Percentiles rank a stretch among this genome's conserved stretches.
Conservation (phyloP, 53 echinoderm and acorn worm species). For the Arbacia lixula region DNA sequence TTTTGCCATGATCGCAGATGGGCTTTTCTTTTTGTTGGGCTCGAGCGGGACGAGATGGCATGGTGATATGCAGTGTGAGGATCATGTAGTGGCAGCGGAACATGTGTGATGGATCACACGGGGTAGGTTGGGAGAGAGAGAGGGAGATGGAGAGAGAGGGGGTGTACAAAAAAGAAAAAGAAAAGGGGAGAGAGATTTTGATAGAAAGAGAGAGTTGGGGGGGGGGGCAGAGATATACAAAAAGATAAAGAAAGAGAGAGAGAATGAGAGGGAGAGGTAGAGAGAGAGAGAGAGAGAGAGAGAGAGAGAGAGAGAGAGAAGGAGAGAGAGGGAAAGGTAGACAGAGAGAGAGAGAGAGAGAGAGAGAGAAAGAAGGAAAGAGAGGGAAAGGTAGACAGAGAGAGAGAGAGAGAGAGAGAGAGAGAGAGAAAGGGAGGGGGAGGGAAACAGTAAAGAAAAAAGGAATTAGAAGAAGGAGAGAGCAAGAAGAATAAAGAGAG, state of each 20-base stretch:
- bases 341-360: background rate
- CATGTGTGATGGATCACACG: background rate
- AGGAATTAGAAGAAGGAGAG: background rate
- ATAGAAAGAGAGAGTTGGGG: background rate
- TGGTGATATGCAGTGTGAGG: background rate
- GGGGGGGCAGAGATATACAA: background rate
- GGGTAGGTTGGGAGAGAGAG: background rate
- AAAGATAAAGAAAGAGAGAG: background rate
- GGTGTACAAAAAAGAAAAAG: background rate
- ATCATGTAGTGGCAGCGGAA: too few relatives aligned
- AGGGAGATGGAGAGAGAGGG: background rate
- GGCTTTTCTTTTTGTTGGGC: too few relatives aligned
- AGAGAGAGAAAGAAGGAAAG: conserved; percentile 8
- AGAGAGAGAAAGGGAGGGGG: background rate
- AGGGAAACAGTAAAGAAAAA: background rate
- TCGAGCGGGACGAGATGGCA: background rate
- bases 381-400: too few relatives aligned
- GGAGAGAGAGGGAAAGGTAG: too few relatives aligned
- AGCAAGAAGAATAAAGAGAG: background rate
- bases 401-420: background rate
- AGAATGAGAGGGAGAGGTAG: background rate
- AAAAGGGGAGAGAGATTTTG: background rate
- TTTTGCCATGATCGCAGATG: too few relatives aligned
- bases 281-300: background rate
- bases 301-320: background rate